phyloP scores from a whole-genome alignment of 1,140 invertebrate genomes.

The Octopus bimaculoides region DNA sequence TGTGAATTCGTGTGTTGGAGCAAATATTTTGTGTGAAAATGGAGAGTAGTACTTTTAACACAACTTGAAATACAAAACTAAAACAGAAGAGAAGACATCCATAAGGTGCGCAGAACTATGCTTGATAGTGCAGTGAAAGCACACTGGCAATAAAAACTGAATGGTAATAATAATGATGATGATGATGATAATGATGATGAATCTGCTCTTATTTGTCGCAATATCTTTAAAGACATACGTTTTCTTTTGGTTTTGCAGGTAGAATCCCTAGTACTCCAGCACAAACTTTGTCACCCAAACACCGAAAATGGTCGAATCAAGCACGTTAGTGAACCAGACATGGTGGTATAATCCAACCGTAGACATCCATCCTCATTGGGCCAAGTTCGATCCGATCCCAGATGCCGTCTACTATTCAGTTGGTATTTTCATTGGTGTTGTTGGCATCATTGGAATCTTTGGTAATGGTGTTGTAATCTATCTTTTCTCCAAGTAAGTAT shows the following conservation, averaged over 20 bases:
- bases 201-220: neutral
- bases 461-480: constrained; percentile 86
- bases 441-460: constrained; percentile 69
- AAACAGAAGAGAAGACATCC: too few relatives aligned
- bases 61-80: too few relatives aligned
- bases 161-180: neutral
- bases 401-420: constrained; percentile 66
- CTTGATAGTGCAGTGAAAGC: too few relatives aligned
- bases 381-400: constrained; percentile 36
- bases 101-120: too few relatives aligned
- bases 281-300: neutral
- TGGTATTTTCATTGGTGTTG: constrained; percentile 71
- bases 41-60: too few relatives aligned
- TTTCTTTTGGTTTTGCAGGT: neutral
- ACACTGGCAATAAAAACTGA: neutral
- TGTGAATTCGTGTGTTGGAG: too few relatives aligned
- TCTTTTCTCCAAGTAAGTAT: constrained; percentile 67
- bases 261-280: neutral
- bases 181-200: neutral
- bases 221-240: neutral
- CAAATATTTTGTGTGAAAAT: too few relatives aligned
- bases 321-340: neutral
- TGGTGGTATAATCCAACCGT: constrained; percentile 30
- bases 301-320: neutral
- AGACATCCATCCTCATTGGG: constrained; percentile 49